Evolutionary conservation across 2,797 vertebrate species (phyloP), one percentile per base, ranked within the genome.

Genomic region (Hypotaenidia philippensis): DNA sequence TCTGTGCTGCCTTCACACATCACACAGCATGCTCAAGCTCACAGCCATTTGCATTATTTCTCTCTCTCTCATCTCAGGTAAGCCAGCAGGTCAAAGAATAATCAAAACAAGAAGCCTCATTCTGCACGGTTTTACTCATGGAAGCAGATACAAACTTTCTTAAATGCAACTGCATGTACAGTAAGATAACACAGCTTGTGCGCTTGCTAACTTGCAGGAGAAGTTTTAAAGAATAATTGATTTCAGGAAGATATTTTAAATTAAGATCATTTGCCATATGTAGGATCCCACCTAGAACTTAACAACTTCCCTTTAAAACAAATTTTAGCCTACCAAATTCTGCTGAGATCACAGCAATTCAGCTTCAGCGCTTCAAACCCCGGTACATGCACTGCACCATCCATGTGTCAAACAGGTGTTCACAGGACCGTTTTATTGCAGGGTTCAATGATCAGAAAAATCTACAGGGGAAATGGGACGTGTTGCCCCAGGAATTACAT

Each of bases 361-460:
- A 32, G 41, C 82, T 79, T 83, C 61, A 81, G 88, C 59, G 64
- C 40, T 89, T 76, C 94, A 56, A 90, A 25, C 8, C 3, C 0
- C 14, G 2, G 52, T 11, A n/a, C 25, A 9, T 2, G 71, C n/a
- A 25, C 25, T 38, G 68, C n/a, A 18, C 52, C 32, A 10, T 55
- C 65, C 91, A 85, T 87, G 86, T 95, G 83, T 87, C 92, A 91
- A 61, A 47, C 93, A 97, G 93, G 90, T 97, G 92, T 90, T 89
- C 76, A 69, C 6, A 9, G 80, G 71, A 90, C 94, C 32, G 1
- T 89, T 97, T 97, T 95, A 95, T 84, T 89, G 53, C 77, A 90
- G 91, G 83, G 84, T 92, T 95, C 96, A 97, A 47, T 3, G 89
- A 96, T 95, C 92, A 96, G 87, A 93, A 96, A 96, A 96, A 96